phyloP scores from a whole-genome alignment of 2,113 vertebrate genomes.

The Piliocolobus tephrosceles region DNA sequence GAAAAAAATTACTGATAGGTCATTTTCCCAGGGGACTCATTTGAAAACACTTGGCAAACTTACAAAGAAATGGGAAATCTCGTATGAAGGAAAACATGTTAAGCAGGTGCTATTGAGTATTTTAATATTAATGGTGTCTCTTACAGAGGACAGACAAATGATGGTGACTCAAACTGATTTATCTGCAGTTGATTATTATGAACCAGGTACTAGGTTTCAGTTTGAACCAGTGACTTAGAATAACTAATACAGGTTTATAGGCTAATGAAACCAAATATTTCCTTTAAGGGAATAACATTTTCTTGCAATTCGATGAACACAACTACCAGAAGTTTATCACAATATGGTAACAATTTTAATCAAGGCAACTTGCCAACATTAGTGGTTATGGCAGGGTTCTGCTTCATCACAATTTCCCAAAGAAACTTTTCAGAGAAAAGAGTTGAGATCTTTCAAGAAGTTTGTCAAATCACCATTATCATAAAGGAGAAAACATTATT shows the following conservation, averaged over 20 bases:
- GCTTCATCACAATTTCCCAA: slow-evolving; percentile 19
- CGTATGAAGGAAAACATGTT: slow-evolving; percentile 59
- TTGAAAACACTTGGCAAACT: slow-evolving; percentile 71
- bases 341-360: slow-evolving; percentile 61
- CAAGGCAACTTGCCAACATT: slow-evolving; percentile 38
- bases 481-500: slow-evolving; percentile 13
- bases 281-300: slow-evolving; percentile 61
- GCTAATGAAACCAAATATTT: slow-evolving; percentile 74
- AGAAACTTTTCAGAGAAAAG: slow-evolving; percentile 64
- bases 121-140: slow-evolving; percentile 58
- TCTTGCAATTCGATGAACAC: slow-evolving; percentile 52
- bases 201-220: slow-evolving; percentile 42
- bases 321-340: slow-evolving; percentile 38
- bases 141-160: slow-evolving; percentile 42
- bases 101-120: slow-evolving; percentile 60
- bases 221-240: slow-evolving; percentile 44
- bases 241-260: slow-evolving; percentile 46
- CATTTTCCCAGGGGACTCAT: slow-evolving; percentile 77
- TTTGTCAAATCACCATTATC: background rate
- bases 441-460: background rate
- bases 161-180: background rate
- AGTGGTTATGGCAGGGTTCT: slow-evolving; percentile 3
- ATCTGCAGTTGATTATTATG: slow-evolving; percentile 47
- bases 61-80: slow-evolving; percentile 71
- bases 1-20: slow-evolving; percentile 67